These are phyloP conservation scores for Itoplectis maculator DNA, from an alignment of 2,888 invertebrate genomes.

Conservation along the genomic window DNA sequence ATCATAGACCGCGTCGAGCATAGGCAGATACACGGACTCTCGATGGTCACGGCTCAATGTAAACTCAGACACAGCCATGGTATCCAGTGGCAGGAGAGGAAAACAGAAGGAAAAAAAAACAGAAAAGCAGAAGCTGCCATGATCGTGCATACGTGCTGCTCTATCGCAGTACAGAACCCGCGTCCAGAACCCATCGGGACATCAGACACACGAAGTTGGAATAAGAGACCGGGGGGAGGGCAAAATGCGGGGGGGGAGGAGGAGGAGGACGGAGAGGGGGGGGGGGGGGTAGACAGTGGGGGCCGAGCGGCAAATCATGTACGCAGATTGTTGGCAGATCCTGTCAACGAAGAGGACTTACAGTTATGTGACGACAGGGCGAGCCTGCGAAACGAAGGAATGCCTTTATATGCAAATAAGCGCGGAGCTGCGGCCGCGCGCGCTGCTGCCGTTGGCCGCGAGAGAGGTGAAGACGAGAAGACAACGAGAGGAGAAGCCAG, in stretches of 20 bases:
- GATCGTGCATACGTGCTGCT: slow-evolving; percentile 14
- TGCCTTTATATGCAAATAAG: slow-evolving; percentile 85
- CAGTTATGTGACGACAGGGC: slow-evolving; percentile 82
- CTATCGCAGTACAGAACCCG: neutral
- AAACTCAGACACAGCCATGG: no score
- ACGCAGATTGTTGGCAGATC: slow-evolving; percentile 83
- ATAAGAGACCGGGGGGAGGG: no score
- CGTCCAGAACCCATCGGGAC: neutral
- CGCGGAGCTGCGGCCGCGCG: no score
- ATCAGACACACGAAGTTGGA: slow-evolving; percentile 6
- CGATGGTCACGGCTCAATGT: slow-evolving; percentile 30
- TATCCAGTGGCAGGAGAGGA: slow-evolving; percentile 10
- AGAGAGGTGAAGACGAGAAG: slow-evolving; percentile 30
- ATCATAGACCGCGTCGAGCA: slow-evolving; percentile 26
- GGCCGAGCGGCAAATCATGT: slow-evolving; percentile 81
- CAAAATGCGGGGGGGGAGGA: no score
- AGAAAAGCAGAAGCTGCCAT: slow-evolving; percentile 36
- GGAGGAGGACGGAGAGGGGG: no score
- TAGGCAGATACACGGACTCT: slow-evolving; percentile 24
- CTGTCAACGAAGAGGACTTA: slow-evolving; percentile 82
- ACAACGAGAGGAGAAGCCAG: slow-evolving; percentile 49
- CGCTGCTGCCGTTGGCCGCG: slow-evolving; percentile 62
- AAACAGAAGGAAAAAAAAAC: slow-evolving; percentile 29
- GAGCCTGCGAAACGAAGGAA: slow-evolving; percentile 80
- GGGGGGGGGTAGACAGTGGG: no score